Base-by-base conservation (phyloP, 2,888 invertebrate genomes). In the Diadegma fenestrale region DNA sequence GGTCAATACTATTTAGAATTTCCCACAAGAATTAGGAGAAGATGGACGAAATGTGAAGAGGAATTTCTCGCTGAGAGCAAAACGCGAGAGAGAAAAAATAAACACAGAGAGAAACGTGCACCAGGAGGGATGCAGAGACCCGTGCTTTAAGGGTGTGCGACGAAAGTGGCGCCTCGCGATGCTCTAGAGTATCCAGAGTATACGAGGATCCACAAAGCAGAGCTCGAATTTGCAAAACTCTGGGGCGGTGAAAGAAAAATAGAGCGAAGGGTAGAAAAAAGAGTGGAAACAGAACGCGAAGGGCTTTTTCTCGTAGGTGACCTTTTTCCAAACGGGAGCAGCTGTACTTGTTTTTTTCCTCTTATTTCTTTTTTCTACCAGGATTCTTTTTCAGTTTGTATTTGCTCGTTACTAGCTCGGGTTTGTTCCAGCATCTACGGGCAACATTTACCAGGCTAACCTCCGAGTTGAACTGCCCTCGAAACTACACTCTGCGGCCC, bases 321-420 rank as follows among this genome's bases (percentile, higher is more conserved):
- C 80, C 72, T 22, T 87, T 87, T 19, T 14, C 54, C 22, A 87
- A 88, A 87, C 84, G 85, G 82, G 84, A 82, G 76, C 77, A 77
- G 43, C 72, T 14, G 54, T 45, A 37, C 72, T 80, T 22, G 43
- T 43, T 37, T 68, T 51, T 79, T 26, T 61, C 26, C 77, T 37
- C 51, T 10, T 54, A 63, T 61, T 61, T 78, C 69, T 63, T 66
- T 37, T 7, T 0, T 30, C 26, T 30, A 17, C 54, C 48, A 71
- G 80, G 75, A 82, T 87, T 83, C 83, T 82, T 83, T 19, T 58
- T 26, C 82, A 71, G 82, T 85, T 78, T 85, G 81, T 85, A 80
- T 85, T 80, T 84, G 76, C 71, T 81, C 76, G 69, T 69, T 75
- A 80, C 76, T 72, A 71, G 37, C 19, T 3, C 54, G 26, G 22